Conservation (phyloP, 2,113 vertebrate species). For the Agapornis roseicollis region DNA sequence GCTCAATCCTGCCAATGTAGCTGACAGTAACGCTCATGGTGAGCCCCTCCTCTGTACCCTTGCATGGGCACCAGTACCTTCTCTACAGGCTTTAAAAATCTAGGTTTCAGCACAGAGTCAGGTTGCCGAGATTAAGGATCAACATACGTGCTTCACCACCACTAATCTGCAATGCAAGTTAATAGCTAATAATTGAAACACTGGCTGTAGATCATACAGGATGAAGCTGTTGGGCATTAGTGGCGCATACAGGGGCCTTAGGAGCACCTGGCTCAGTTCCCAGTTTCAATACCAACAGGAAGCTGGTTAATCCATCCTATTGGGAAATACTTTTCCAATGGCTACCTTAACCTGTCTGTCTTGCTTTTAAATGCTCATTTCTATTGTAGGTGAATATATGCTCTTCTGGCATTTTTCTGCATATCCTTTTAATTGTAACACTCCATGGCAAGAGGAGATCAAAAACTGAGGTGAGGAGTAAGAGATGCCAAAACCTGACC, state of each 20-base stretch:
- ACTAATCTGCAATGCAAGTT: neutral
- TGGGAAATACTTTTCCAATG: neutral
- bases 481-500: neutral
- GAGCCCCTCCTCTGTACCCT: neutral
- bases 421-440: neutral
- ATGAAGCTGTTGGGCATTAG: neutral
- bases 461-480: neutral
- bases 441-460: neutral
- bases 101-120: neutral
- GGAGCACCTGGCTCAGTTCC: neutral
- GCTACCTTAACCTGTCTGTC: neutral
- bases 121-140: neutral
- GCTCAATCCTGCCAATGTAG: neutral
- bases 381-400: neutral
- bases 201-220: neutral
- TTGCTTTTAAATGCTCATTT: neutral
- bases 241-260: neutral
- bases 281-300: neutral
- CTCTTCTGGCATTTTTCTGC: neutral
- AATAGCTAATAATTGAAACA: neutral
- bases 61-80: neutral
- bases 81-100: neutral
- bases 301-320: neutral
- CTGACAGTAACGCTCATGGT: accelerated
- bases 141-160: neutral